Evolutionary conservation across 2,797 vertebrate genomes (phyloP).

Genomic region (Cryptoprocta ferox): DNA sequence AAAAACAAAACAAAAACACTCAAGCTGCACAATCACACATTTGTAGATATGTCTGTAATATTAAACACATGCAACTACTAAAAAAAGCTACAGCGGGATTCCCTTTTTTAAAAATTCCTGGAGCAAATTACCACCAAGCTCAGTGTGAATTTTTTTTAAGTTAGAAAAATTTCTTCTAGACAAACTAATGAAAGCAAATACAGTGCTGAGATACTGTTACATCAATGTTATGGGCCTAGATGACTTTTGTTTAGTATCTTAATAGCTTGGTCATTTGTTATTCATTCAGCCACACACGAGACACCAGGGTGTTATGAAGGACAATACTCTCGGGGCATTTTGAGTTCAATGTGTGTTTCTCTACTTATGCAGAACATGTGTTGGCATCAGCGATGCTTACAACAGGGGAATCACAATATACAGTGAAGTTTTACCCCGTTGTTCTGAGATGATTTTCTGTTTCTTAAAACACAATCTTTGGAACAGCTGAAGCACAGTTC

Average conservation of each 20-base stretch:
- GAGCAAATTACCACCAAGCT: neutral
- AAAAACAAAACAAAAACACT: neutral
- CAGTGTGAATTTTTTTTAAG: neutral
- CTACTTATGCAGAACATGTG: slow-evolving; percentile 80
- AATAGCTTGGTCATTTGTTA: slow-evolving; percentile 80
- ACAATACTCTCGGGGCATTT: slow-evolving; percentile 79
- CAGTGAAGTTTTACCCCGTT: slow-evolving; percentile 40
- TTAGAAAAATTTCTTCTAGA: slow-evolving; percentile 57
- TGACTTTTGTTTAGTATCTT: slow-evolving; percentile 81
- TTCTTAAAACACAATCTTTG: neutral
- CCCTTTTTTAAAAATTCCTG: slow-evolving; percentile 40
- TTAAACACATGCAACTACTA: neutral
- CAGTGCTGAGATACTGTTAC: slow-evolving; percentile 42
- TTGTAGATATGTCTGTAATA: neutral
- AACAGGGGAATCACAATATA: slow-evolving; percentile 69
- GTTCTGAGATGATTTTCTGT: slow-evolving; percentile 41
- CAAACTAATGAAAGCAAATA: slow-evolving; percentile 61
- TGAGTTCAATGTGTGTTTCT: slow-evolving; percentile 81
- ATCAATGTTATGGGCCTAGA: slow-evolving; percentile 58
- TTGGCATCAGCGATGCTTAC: slow-evolving; percentile 71
- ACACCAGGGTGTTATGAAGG: slow-evolving; percentile 69
- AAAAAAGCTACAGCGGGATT: neutral
- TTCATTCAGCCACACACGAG: slow-evolving; percentile 77
- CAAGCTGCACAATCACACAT: neutral
- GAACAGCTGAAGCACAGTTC: neutral